Percentiles rank a stretch among this genome's conserved stretches.
These are phyloP conservation scores for Xylocopa sonorina DNA, from an alignment of 1,140 invertebrate species.

Conservation along the genomic window DNA sequence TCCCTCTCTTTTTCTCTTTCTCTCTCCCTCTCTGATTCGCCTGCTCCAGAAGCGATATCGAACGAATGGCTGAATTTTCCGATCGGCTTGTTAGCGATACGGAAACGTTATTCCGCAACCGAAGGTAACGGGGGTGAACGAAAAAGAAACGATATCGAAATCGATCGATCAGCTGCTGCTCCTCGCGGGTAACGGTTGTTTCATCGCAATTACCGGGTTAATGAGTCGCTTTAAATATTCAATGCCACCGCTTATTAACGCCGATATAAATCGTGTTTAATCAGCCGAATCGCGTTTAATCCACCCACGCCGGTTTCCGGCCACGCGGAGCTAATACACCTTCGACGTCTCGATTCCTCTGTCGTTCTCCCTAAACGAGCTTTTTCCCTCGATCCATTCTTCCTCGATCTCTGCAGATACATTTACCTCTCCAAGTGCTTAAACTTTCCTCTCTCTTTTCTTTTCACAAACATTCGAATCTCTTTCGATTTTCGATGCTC, in stretches of 20 bases:
- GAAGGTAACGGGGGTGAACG: constrained; percentile 15
- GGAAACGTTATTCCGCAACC: constrained; percentile 40
- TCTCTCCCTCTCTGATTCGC: not conserved
- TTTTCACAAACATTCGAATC: too few species aligned
- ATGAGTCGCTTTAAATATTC: constrained; percentile 56
- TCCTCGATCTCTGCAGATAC: too few species aligned
- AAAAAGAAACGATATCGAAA: constrained; percentile 28
- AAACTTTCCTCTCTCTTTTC: not conserved
- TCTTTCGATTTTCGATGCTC: too few species aligned
- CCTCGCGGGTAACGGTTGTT: constrained; percentile 22
- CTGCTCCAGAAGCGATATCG: constrained; percentile 14
- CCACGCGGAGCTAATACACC: constrained; percentile 28
- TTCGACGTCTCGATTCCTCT: constrained; percentile 11
- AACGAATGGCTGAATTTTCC: constrained; percentile 40
- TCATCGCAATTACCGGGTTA: constrained; percentile 52
- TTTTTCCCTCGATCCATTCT: too few species aligned
- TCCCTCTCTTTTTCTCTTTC: not conserved
- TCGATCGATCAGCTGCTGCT: constrained; percentile 35
- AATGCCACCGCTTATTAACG: constrained; percentile 50
- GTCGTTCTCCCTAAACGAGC: too few species aligned
- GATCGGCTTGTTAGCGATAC: constrained; percentile 44
- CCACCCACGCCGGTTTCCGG: not conserved
- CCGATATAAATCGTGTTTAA: constrained; percentile 52
- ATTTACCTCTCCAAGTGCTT: too few species aligned
- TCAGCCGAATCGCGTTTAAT: constrained; percentile 37